Evolutionary conservation across 2,888 invertebrate genomes (phyloP), one percentile per base, ranked within the genome.

Genomic region (Monoplex corrugatus): DNA sequence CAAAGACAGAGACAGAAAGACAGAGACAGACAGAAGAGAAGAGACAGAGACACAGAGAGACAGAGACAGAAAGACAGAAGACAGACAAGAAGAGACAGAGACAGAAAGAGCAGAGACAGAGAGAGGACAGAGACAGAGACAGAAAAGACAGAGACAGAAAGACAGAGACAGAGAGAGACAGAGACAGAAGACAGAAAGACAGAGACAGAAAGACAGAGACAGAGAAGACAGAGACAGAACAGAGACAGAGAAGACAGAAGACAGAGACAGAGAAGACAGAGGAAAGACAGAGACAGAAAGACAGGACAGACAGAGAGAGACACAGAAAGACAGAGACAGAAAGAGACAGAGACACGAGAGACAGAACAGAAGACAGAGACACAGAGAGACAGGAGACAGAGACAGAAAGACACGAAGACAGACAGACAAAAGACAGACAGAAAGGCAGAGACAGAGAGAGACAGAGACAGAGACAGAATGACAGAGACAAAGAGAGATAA

Each of bases 1-100:
- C 32, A 75, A 35, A 75, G 75, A 75, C 32, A 75, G 75, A 75
- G 75, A 75, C 28, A 75, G 75, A 75, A 35, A 75, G 75, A 75
- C 32, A 75, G 75, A 75, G 35, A 75, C 32, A 75, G 75, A 75
- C 35, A 19, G 75, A 32, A 35, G 35, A 6, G 35, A 35, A 75
- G 75, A 75, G 35, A 75, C 32, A 75, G 75, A 75, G 83, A 43
- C 5, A 83, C 28, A 40, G 83, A 75, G 75, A 32, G 75, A 75
- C 35, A 75, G 40, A 75, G 50, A 57, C n/a, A n/a, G n/a, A n/a
- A n/a, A n/a, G n/a, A n/a, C 23, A 75, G 75, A 75, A 38, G 38
- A n/a, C 16, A 38, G 13, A 38, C 16, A 16, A 75, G 13, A 75
- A n/a, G n/a, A n/a, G n/a, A n/a, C n/a, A n/a, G n/a, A n/a, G n/a